Evolutionary conservation across 1,140 invertebrate species (phyloP), one percentile per base, ranked within the genome.

Genomic region (Muscidifurax raptorellus): DNA sequence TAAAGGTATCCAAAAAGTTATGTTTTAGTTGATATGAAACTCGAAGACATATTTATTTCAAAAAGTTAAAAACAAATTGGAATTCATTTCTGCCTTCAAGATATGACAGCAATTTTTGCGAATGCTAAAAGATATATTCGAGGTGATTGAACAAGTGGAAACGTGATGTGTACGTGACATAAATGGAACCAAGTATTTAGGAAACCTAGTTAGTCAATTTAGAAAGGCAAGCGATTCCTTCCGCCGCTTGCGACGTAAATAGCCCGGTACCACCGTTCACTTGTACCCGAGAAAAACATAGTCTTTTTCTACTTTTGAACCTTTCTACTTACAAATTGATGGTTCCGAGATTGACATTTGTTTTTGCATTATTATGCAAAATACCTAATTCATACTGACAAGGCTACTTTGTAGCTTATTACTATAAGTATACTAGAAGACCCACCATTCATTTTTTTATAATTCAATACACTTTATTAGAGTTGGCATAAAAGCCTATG

Each of bases 141-240:
- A 74, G 18, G 71, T 74, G 71, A 74, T 32, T 32, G 32, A 10
- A 74, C 18, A 18, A 2, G 4, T 22, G n/a, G n/a, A 59, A 59
- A 59, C n/a, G 5, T 22, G 4, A 36, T n/a, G 7, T 40, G 36
- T 74, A 74, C 71, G 36, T n/a, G 28, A 40, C 32, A 74, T 40
- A 22, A n/a, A 28, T 74, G 22, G 22, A 32, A 74, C 12, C 71
- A 9, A n/a, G 22, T 0, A 32, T 74, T 74, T 36, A n/a, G 32
- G 71, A 74, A 74, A 74, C 71, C 32, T 74, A 44, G 22, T 74
- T 40, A 74, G 32, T n/a, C 9, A 66, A 75, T 91, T 91, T 91
- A 90, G 90, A 91, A 91, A 91, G 91, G 90, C 89, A 88, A 90
- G 86, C 87, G 87, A 88, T 84, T 83, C 83, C 79, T 69, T 78